Evolutionary conservation across 2,113 vertebrate species (phyloP).

Genomic region (Chroicocephalus ridibundus): DNA sequence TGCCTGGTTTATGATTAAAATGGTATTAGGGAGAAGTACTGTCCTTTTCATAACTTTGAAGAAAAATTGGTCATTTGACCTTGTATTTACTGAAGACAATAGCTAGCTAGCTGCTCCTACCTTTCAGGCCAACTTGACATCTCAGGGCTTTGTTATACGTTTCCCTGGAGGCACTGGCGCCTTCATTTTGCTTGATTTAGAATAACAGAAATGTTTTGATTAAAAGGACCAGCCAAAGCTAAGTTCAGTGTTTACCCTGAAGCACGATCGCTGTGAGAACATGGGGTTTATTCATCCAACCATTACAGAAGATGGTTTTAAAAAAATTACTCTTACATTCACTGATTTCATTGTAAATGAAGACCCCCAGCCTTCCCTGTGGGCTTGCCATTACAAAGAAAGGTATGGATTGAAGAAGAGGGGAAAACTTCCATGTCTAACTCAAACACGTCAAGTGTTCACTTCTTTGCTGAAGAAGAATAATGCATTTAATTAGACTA

Average conservation of each 20-base stretch:
- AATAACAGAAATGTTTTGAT: constrained; percentile 39
- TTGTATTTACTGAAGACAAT: not conserved
- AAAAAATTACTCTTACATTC: not conserved
- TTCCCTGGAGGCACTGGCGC: not conserved
- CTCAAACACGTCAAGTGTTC: constrained; percentile 53
- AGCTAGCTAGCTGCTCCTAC: not conserved
- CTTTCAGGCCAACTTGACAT: not conserved
- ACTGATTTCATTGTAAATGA: constrained; percentile 42
- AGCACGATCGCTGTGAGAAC: constrained; percentile 3
- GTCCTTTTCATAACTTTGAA: not conserved
- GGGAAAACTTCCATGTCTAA: constrained; percentile 4
- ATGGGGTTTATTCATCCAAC: constrained; percentile 52
- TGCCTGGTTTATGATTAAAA: not conserved
- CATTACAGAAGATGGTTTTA: constrained; percentile 20
- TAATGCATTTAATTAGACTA: constrained; percentile 74
- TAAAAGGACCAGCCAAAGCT: constrained; percentile 46
- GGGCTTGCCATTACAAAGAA: constrained; percentile 24
- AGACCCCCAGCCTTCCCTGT: constrained; percentile 31
- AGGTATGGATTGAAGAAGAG: constrained; percentile 10
- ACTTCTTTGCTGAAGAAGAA: constrained; percentile 56
- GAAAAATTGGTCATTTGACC: not conserved
- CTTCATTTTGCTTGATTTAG: constrained; percentile 37
- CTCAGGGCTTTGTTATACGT: not conserved
- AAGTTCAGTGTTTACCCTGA: constrained; percentile 49
- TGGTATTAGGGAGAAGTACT: not conserved